Evolutionary conservation across 2,888 invertebrate genomes (phyloP), one percentile per base, ranked within the genome.

Genomic region (Smittia aterrima): DNA sequence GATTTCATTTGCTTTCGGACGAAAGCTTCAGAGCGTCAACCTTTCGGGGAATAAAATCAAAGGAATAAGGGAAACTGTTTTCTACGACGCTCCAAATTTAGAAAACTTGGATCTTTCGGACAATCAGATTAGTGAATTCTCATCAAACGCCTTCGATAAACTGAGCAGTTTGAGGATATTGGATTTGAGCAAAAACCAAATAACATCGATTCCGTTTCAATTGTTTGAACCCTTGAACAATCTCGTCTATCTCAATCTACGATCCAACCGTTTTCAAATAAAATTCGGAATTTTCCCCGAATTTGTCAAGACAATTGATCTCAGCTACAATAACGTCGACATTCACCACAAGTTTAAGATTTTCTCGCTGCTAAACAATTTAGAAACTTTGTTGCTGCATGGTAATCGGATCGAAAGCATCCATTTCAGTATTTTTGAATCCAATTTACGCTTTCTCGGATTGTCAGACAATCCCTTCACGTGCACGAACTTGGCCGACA

Each of bases 341-440:
- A 27, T 70, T 70, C 70, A 70, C n/a, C 70, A 70, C 4, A 70
- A 70, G 27, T 70, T 70, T 18, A 70, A 70, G 53, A 70, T 70
- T 11, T 70, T 70, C 27, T 25, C 70, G 3, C 18, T 70, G 3
- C n/a, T 70, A 11, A n/a, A 54, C 11, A 70, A 70, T 16, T 27
- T 70, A 1, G 54, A 27, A 18, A 70, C 54, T 16, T 27, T 70
- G 1, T 32, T 54, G 18, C 20, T 70, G 7, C 70, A 70, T 7
- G 70, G 70, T 0, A 70, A 70, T 18, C 25, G 70, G 53, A 70
- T 70, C 53, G 70, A 70, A 32, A 70, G 20, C 9, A 27, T 70
- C 7, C 70, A 70, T 54, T 27, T n/a, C 11, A 70, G 70, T 27
- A 54, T 70, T 54, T 54, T 41, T 3, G 27, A 54, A 16, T 70